phyloP scores from a whole-genome alignment of 2,797 vertebrate species.

The Clarias pachynema region DNA sequence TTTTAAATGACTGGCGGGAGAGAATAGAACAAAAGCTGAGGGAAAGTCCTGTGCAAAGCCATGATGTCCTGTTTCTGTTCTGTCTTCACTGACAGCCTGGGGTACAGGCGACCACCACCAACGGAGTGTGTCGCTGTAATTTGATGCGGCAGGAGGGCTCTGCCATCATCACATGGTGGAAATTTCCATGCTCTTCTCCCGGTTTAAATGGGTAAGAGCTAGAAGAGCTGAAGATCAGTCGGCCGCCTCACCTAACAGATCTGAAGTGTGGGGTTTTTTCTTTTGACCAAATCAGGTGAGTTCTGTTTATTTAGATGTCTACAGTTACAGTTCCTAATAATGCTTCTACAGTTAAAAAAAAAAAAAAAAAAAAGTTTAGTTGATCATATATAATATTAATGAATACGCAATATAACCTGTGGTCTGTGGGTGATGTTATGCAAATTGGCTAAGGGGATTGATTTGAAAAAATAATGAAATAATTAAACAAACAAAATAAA shows the following conservation, averaged over 20 bases:
- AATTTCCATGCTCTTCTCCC: constrained; percentile 79
- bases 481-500: not conserved
- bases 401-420: not conserved
- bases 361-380: not conserved
- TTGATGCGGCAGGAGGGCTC: constrained; percentile 67
- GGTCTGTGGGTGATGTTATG: not conserved
- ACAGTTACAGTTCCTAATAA: not conserved
- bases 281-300: constrained; percentile 37
- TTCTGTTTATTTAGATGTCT: not conserved
- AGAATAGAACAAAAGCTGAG: not conserved
- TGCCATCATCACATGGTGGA: constrained; percentile 80
- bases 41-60: not conserved
- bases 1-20: not conserved
- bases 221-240: constrained; percentile 18
- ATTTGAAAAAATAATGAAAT: no score
- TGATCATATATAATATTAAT: not conserved
- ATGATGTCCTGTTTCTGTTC: not conserved
- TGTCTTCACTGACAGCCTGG: not conserved
- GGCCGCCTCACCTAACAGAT: constrained; percentile 27
- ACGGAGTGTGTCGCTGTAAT: constrained; percentile 66
- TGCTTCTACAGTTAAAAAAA: not conserved
- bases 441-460: not conserved
- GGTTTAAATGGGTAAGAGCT: constrained; percentile 76
- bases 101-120: constrained; percentile 26
- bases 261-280: not conserved